Percentiles rank a stretch among this genome's conserved stretches.
Conservation (phyloP, 1,140 invertebrate species). For the Aphelinus atriplicis region DNA sequence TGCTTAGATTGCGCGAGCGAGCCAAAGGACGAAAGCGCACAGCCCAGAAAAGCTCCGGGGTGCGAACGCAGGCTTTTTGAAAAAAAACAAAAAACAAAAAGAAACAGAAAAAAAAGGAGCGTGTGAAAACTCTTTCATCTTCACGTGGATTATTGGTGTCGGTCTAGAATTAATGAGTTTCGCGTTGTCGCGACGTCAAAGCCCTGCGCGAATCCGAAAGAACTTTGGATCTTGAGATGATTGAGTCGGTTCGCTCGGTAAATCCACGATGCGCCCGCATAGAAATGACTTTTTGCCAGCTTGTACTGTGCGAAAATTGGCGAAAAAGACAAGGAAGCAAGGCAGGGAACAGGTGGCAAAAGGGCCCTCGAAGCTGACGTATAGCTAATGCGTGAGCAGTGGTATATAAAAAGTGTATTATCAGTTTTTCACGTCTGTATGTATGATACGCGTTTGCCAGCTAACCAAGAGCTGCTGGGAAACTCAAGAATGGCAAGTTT, state of each 20-base stretch:
- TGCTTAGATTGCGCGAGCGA: slow-evolving; percentile 1
- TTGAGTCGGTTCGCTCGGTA: slow-evolving; percentile 17
- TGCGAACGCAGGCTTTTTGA: not conserved
- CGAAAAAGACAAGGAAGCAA: too few species aligned
- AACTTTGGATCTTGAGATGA: slow-evolving; percentile 36
- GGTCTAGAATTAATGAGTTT: slow-evolving; percentile 20
- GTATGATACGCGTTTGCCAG: too few species aligned
- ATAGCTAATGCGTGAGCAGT: too few species aligned
- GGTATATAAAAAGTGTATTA: too few species aligned
- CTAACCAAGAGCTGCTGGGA: too few species aligned
- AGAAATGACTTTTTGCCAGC: slow-evolving; percentile 28
- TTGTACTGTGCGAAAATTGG: too few species aligned
- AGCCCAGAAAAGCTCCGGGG: not conserved
- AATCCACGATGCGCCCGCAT: not conserved
- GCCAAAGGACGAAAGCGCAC: not conserved
- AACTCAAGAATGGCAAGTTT: too few species aligned
- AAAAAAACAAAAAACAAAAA: not conserved
- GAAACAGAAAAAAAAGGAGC: not conserved
- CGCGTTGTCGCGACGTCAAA: slow-evolving; percentile 5
- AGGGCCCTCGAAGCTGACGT: too few species aligned
- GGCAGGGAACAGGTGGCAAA: too few species aligned
- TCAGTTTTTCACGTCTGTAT: too few species aligned
- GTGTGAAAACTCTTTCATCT: not conserved
- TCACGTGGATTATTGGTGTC: slow-evolving; percentile 4
- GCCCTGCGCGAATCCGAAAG: slow-evolving; percentile 13